Conservation (phyloP, 2,113 vertebrate genomes). For the Marmota flaviventris region DNA sequence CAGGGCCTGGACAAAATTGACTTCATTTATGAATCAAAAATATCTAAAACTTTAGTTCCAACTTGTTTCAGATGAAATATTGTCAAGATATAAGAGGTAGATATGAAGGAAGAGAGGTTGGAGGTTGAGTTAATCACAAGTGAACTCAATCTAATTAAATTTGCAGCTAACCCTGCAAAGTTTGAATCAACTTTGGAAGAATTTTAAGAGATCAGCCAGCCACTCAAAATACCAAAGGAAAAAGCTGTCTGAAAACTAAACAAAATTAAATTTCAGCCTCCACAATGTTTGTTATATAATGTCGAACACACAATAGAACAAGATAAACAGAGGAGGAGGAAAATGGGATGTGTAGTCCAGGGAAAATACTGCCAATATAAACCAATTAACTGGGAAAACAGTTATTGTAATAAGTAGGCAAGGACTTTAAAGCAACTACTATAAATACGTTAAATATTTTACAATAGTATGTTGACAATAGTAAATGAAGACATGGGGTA, state of each 20-base stretch:
- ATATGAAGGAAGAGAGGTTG: neutral
- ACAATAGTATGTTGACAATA: neutral
- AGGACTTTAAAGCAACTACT: neutral
- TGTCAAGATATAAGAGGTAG: neutral
- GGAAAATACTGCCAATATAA: neutral
- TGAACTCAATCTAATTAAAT: constrained; percentile 24
- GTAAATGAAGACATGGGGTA: neutral
- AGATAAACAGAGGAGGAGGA: neutral
- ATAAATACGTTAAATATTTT: constrained; percentile 27
- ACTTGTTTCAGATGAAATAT: neutral
- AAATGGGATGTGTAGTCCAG: neutral
- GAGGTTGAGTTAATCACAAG: neutral
- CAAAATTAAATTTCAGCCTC: neutral
- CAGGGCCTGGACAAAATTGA: neutral
- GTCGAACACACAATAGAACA: constrained; percentile 4
- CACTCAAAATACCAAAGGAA: constrained; percentile 2
- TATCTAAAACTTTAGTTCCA: neutral
- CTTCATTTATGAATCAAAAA: neutral
- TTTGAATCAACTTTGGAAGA: neutral
- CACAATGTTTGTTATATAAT: neutral
- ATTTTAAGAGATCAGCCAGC: neutral
- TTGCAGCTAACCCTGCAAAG: neutral
- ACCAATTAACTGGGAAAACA: neutral
- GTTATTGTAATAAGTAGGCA: constrained; percentile 11
- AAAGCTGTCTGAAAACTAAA: constrained; percentile 22